Evolutionary conservation across 2,888 invertebrate species (phyloP), one percentile per base, ranked within the genome.

Genomic region (Apamea epomidion): DNA sequence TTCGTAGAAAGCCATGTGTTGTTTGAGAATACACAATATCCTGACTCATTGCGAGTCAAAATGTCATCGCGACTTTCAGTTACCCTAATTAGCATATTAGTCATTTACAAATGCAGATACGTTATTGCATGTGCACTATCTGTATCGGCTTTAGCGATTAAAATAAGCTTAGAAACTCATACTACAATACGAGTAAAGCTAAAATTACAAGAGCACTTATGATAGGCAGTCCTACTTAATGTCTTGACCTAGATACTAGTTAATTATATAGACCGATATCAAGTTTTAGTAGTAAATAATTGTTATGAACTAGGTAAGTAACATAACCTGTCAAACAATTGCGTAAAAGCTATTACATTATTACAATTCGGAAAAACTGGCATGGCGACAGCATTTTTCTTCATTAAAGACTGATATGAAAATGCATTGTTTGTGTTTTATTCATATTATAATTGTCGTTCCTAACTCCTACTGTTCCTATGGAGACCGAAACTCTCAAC

Each of bases 211-310:
- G 68, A 71, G 32, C 60, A 76, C 68, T 68, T 78, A 78, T 51
- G 32, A 78, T 58, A 74, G 62, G 45, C 68, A 71, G 51, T 74
- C 48, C 64, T 76, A 10, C 70, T 25, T 71, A 81, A 81, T 73
- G 68, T 64, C n/a, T 84, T 84, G 81, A 78, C 87, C 85, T 78
- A 87, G 60, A 78, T 84, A 58, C 29, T 62, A 58, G 60, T 69
- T 76, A 84, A 71, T 74, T 78, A 74, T 81, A 75, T 80, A 64
- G 75, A 80, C 72, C 65, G 62, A 65, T 74, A 76, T 75, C 85
- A 76, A 84, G 87, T 86, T 84, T 87, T 84, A 81, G 64, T 77
- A 78, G 75, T 45, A 76, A 78, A 71, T 76, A 74, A 87, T 84
- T 78, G 75, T 85, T 81, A 81, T 85, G 75, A 74, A 74, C 51